A percentile compares a stretch with the other conserved stretches of the same genome.
phyloP scores from a whole-genome alignment of 2,888 invertebrate genomes.

The Chaitophorus viminalis region DNA sequence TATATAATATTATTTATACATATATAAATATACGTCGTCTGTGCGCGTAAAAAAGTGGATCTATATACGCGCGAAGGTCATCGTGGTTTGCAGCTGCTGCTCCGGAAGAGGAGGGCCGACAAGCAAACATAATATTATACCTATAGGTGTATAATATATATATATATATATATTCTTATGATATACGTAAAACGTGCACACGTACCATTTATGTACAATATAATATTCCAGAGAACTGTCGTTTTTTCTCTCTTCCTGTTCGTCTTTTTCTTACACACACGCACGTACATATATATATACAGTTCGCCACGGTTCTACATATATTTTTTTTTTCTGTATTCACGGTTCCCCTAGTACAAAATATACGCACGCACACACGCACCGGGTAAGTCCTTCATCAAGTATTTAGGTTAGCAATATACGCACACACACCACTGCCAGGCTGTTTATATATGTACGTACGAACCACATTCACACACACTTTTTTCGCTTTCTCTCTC shows the following conservation, averaged over 20 bases:
- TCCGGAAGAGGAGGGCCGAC: constrained; percentile 56
- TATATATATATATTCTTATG: constrained; percentile 11
- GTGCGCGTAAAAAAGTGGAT: constrained; percentile 28
- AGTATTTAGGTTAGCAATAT: not conserved
- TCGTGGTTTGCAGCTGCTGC: constrained; percentile 57
- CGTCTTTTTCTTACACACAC: not conserved
- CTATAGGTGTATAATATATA: too few relatives aligned
- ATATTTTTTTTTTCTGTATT: too few relatives aligned
- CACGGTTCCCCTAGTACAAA: too few relatives aligned
- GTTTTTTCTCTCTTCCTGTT: constrained; percentile 1
- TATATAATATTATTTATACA: not conserved
- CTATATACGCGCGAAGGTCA: constrained; percentile 50
- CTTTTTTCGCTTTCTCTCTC: not conserved
- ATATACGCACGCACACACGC: not conserved
- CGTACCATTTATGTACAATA: not conserved
- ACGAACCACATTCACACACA: not conserved
- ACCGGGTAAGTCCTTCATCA: not conserved
- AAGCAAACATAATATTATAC: not conserved
- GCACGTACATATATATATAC: not conserved
- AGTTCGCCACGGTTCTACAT: too few relatives aligned
- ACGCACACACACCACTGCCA: not conserved
- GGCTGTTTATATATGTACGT: not conserved
- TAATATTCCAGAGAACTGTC: constrained; percentile 27
- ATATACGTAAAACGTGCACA: not conserved
- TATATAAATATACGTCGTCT: not conserved